Conservation (phyloP, 2,797 vertebrate species). For the Phyllotis vaccarum region DNA sequence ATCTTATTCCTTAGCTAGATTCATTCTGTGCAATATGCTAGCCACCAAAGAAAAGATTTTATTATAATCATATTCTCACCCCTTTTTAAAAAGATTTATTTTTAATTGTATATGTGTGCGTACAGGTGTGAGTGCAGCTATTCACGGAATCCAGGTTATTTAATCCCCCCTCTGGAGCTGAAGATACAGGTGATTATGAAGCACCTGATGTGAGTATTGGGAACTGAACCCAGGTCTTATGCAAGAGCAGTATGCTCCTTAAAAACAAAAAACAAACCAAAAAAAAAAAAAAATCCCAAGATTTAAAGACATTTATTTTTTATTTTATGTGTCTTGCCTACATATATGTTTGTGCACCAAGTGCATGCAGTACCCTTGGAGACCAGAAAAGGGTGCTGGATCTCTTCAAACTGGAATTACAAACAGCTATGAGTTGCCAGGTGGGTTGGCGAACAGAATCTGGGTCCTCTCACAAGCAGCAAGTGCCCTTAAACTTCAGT, state of each 20-base stretch:
- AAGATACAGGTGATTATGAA: neutral
- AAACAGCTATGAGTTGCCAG: neutral
- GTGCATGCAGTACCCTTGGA: neutral
- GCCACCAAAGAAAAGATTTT: conserved; percentile 6
- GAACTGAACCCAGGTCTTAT: neutral
- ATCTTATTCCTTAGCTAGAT: too few species aligned
- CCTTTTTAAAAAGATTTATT: too few species aligned
- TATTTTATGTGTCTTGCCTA: neutral
- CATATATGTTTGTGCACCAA: neutral
- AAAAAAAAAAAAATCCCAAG: too few species aligned
- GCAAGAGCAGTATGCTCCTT: neutral
- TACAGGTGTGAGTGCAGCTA: too few species aligned
- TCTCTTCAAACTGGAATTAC: neutral
- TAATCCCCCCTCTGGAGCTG: neutral
- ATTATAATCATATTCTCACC: neutral
- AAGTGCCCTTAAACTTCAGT: neutral
- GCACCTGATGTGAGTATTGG: neutral
- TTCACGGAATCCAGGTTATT: neutral
- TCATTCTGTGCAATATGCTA: conserved; percentile 28
- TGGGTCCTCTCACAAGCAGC: neutral
- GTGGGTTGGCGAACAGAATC: neutral
- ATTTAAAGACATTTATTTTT: neutral
- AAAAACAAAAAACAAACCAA: neutral
- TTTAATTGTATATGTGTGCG: too few species aligned
- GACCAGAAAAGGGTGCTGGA: neutral